Percentiles rank a stretch among this genome's conserved stretches.
These are phyloP conservation scores for Hartigia nigra DNA, from an alignment of 2,888 invertebrate species.

Conservation along the genomic window DNA sequence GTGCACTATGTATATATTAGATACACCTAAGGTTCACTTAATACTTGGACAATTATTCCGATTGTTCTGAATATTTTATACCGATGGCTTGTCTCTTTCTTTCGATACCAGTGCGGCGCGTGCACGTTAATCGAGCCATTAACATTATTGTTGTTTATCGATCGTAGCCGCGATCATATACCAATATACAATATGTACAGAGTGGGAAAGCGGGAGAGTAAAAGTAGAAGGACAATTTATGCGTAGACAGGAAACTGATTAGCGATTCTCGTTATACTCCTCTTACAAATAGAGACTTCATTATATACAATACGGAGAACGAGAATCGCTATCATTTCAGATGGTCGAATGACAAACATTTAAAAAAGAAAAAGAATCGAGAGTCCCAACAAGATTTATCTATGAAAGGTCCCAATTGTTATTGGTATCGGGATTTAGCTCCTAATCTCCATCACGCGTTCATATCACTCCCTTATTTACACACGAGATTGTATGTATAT, in stretches of 20 bases:
- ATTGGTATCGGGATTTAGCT: not conserved
- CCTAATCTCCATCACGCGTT: not conserved
- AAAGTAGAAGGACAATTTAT: not conserved
- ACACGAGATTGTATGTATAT: not conserved
- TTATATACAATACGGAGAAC: not conserved
- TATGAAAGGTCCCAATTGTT: not conserved
- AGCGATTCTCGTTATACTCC: not conserved
- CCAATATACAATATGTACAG: not conserved
- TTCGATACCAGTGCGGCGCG: not conserved
- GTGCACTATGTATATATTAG: not conserved
- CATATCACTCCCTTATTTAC: not conserved
- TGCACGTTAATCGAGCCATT: not conserved
- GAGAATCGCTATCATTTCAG: not conserved
- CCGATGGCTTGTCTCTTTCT: not conserved
- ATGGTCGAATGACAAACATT: not conserved
- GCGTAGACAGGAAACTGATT: not conserved
- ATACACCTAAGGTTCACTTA: not conserved
- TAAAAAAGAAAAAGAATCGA: not conserved
- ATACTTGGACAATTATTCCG: conserved; percentile 1
- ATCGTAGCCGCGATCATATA: not conserved
- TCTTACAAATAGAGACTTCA: not conserved
- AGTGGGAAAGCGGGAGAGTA: not conserved
- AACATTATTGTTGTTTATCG: not conserved
- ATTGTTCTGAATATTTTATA: not conserved
- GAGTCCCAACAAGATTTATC: not conserved